These are phyloP conservation scores for Lasiommata megera DNA, from an alignment of 2,888 invertebrate genomes.

Conservation along the genomic window DNA sequence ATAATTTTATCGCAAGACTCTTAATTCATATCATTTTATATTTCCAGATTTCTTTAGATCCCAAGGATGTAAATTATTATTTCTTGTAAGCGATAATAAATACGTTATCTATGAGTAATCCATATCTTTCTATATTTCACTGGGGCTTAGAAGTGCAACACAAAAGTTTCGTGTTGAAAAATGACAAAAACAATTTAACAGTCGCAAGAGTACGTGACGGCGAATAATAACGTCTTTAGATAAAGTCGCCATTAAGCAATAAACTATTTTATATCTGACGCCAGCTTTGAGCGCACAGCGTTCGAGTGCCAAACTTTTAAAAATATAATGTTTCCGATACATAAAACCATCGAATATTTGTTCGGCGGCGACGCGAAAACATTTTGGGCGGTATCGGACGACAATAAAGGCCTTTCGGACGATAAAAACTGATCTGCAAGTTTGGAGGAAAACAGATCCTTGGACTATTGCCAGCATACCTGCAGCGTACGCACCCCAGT, in stretches of 20 bases:
- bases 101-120: too few relatives aligned
- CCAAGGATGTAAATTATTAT: too few relatives aligned
- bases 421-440: conserved; percentile 82
- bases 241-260: conserved; percentile 36
- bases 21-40: too few relatives aligned
- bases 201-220: conserved; percentile 15
- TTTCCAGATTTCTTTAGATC: too few relatives aligned
- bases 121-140: conserved; percentile 1
- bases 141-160: conserved; percentile 5
- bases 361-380: conserved; percentile 71
- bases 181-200: conserved; percentile 16
- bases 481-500: conserved; percentile 48
- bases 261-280: conserved; percentile 35
- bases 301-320: conserved; percentile 69
- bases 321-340: conserved; percentile 78
- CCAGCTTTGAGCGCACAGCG: conserved; percentile 34
- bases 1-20: too few relatives aligned
- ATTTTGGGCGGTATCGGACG: conserved; percentile 72
- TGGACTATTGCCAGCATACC: conserved; percentile 76
- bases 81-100: too few relatives aligned
- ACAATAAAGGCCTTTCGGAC: conserved; percentile 80
- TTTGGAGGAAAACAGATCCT: conserved; percentile 78
- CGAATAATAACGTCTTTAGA: conserved; percentile 30
- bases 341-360: conserved; percentile 78
- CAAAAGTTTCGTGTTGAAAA: conserved; percentile 1